These are phyloP conservation scores for Sitta carolinensis DNA, from an alignment of 2,797 vertebrate genomes.

Conservation along the genomic window DNA sequence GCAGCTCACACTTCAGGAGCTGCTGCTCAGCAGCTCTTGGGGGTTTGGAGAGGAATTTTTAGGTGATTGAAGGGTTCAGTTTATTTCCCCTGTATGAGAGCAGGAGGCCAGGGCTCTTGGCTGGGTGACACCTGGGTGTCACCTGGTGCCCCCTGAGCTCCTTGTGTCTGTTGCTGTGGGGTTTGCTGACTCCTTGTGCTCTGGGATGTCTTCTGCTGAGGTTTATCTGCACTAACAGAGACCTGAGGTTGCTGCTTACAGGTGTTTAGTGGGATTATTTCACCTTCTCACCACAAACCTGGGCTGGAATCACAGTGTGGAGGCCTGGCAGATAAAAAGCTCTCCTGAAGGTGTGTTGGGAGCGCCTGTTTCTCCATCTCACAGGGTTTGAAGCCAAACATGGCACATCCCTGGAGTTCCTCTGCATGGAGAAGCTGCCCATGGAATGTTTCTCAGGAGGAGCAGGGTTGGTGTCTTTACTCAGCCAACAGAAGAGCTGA, in stretches of 20 bases:
- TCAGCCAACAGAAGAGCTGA: neutral
- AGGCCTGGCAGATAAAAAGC: neutral
- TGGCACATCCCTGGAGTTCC: neutral
- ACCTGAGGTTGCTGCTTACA: neutral
- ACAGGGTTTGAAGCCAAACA: neutral
- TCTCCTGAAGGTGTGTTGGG: neutral
- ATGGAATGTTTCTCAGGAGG: neutral
- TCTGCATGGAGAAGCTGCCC: neutral
- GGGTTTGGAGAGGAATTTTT: neutral
- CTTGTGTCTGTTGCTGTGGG: fast-evolving
- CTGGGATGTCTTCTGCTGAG: neutral
- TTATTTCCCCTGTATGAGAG: neutral
- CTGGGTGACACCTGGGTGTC: neutral
- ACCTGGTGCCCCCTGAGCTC: neutral
- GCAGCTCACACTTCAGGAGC: neutral
- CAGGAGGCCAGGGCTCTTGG: neutral
- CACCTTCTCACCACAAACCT: neutral
- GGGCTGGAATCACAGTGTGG: neutral
- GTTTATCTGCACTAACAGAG: neutral
- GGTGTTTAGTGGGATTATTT: neutral
- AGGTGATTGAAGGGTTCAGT: neutral
- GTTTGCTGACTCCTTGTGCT: neutral
- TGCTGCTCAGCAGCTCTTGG: neutral
- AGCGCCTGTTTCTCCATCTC: neutral
- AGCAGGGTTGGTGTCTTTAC: neutral